phyloP scores from a whole-genome alignment of 2,888 invertebrate genomes.

The Scaptodrosophila latifasciaeformis region DNA sequence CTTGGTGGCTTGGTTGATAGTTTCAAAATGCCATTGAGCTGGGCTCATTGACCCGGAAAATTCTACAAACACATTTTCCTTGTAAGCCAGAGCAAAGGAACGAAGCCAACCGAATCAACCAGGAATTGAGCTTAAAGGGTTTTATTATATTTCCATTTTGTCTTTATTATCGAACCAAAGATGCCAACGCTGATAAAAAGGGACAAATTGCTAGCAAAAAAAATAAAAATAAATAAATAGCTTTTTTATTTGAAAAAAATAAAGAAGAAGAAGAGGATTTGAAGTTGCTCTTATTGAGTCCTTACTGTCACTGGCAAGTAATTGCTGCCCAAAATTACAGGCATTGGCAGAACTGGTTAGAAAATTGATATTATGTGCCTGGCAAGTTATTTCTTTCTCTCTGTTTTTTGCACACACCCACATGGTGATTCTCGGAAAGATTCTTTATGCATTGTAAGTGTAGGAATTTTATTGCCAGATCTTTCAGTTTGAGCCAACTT shows the following conservation, averaged over 20 bases:
- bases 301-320: constrained; percentile 16
- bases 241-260: background rate
- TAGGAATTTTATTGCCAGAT: background rate
- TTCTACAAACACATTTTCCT: too few species aligned
- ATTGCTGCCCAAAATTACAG: constrained; percentile 23
- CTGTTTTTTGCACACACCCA: background rate
- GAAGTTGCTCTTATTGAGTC: background rate
- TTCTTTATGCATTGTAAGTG: constrained; percentile 8
- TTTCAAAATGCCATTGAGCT: background rate
- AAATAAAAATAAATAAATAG: too few species aligned
- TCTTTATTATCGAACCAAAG: too few species aligned
- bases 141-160: too few species aligned
- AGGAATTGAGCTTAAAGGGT: too few species aligned
- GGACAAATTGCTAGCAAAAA: too few species aligned
- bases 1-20: too few species aligned
- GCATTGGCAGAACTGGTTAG: background rate
- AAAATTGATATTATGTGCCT: constrained; percentile 23
- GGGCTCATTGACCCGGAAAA: constrained; percentile 33
- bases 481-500: too few species aligned
- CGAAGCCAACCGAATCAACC: too few species aligned
- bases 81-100: too few species aligned
- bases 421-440: background rate
- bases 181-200: too few species aligned
- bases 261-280: background rate
- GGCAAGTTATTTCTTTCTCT: background rate